Percentiles rank a stretch among this genome's conserved stretches.
These are phyloP conservation scores for Esox niger DNA, from an alignment of 2,113 vertebrate genomes.

Conservation along the genomic window DNA sequence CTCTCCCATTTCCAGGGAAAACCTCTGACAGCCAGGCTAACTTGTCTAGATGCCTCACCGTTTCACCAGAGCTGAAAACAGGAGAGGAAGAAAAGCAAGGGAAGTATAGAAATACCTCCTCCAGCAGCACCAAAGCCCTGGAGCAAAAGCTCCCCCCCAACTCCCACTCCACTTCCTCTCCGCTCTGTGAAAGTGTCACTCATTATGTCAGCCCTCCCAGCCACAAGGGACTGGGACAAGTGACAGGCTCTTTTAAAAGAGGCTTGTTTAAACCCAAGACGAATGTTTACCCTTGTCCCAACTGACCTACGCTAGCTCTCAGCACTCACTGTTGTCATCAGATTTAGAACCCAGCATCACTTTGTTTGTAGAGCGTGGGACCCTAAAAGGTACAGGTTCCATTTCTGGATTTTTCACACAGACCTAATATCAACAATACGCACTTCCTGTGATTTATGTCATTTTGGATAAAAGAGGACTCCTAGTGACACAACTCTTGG, in stretches of 20 bases:
- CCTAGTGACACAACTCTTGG: too few species aligned
- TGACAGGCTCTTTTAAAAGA: conserved; percentile 14
- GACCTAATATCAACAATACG: too few species aligned
- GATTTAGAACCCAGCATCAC: not conserved
- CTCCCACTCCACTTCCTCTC: conserved; percentile 50
- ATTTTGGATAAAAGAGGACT: too few species aligned
- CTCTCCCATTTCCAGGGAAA: too few species aligned
- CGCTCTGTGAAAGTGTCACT: conserved; percentile 58
- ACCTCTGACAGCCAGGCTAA: conserved; percentile 42
- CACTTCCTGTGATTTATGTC: too few species aligned
- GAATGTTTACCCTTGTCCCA: conserved; percentile 44
- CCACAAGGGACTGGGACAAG: conserved; percentile 14
- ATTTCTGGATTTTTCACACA: too few species aligned
- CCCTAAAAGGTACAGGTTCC: too few species aligned
- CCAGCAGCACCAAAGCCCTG: conserved; percentile 19
- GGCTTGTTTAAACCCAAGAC: conserved; percentile 31
- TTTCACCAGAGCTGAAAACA: conserved; percentile 19
- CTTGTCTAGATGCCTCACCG: conserved; percentile 12
- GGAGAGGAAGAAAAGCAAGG: too few species aligned
- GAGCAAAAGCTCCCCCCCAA: conserved; percentile 33
- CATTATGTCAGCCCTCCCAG: conserved; percentile 38
- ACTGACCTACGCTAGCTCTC: conserved; percentile 21
- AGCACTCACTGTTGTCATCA: not conserved
- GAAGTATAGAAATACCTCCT: not conserved
- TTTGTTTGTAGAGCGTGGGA: too few species aligned